Conservation (phyloP, 1,140 invertebrate genomes). For the Melipona quadrifasciata region DNA sequence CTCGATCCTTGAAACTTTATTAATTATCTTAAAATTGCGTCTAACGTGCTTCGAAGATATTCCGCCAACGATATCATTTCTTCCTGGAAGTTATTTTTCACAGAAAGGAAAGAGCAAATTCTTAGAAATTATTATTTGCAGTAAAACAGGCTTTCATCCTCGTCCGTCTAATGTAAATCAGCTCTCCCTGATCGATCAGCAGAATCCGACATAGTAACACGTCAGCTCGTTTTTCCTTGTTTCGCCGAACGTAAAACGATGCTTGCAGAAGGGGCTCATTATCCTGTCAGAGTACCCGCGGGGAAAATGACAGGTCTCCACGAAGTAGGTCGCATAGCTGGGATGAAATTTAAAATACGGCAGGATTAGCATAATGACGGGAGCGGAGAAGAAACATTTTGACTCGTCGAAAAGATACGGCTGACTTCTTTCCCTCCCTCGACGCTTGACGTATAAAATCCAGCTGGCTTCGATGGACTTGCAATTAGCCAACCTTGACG, state of each 20-base stretch:
- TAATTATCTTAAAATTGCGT: neutral
- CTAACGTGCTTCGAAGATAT: neutral
- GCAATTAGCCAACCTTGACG: neutral
- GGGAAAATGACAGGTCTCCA: constrained; percentile 56
- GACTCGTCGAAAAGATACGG: constrained; percentile 40
- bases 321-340: constrained; percentile 58
- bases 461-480: constrained; percentile 13
- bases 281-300: constrained; percentile 61
- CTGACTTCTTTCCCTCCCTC: neutral
- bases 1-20: neutral
- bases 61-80: neutral
- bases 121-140: neutral
- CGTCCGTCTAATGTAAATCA: neutral
- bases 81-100: neutral
- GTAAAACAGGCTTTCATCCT: neutral
- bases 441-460: neutral
- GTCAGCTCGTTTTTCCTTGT: constrained; percentile 59
- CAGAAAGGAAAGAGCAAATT: neutral
- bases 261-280: constrained; percentile 56
- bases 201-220: neutral
- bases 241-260: constrained; percentile 58
- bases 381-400: constrained; percentile 56
- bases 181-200: neutral
- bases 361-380: constrained; percentile 67
- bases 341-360: constrained; percentile 63